Evolutionary conservation across 2,797 vertebrate genomes (phyloP).

Genomic region (Eleutherodactylus coqui): DNA sequence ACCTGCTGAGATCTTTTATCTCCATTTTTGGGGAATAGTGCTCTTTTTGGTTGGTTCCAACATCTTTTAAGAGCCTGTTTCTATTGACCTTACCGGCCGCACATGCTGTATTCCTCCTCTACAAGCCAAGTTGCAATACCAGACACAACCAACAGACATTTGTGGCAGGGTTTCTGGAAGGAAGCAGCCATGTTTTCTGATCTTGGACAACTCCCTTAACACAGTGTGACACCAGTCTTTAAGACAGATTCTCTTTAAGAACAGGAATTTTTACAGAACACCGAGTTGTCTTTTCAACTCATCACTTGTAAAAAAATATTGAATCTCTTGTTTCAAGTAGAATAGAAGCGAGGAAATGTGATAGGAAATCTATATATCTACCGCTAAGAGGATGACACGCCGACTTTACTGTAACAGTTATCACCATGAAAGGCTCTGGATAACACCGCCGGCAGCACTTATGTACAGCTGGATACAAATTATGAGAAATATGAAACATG

Average conservation of each 20-base stretch:
- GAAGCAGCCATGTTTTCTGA: too few relatives aligned
- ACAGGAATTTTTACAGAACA: background rate
- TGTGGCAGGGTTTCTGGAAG: too few relatives aligned
- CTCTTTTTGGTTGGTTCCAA: too few relatives aligned
- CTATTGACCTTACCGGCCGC: too few relatives aligned
- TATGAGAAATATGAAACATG: background rate
- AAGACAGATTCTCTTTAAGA: background rate
- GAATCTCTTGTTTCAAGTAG: background rate
- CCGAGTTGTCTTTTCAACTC: background rate
- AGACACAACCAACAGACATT: too few relatives aligned
- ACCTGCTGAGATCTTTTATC: too few relatives aligned
- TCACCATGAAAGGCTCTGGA: background rate
- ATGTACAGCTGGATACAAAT: background rate
- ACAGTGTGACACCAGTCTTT: background rate
- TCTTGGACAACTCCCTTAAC: background rate
- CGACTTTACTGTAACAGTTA: background rate
- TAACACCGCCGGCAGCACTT: background rate
- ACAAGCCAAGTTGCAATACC: too few relatives aligned
- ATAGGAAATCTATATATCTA: conserved; percentile 8
- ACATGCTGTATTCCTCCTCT: too few relatives aligned
- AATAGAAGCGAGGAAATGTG: background rate
- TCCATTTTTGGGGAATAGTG: too few relatives aligned
- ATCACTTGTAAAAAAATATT: background rate
- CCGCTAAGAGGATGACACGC: background rate
- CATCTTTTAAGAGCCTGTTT: too few relatives aligned